These are phyloP conservation scores for Emydura subglobosa DNA, from an alignment of 2,113 vertebrate species.

Conservation along the genomic window DNA sequence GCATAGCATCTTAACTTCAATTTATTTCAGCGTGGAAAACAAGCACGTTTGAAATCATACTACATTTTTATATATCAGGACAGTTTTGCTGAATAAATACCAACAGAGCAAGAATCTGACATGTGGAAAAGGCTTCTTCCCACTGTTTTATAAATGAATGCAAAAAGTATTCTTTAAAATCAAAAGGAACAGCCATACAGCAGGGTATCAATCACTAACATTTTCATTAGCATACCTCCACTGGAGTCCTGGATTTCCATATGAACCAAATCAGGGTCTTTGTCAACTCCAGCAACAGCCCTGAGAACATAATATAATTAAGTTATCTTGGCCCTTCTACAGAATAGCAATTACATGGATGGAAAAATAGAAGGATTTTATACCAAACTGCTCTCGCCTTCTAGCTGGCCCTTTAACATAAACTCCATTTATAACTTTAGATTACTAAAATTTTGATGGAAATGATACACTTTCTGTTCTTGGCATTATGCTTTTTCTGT, in stretches of 20 bases:
- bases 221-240: slow-evolving; percentile 85
- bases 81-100: slow-evolving; percentile 29
- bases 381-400: not conserved
- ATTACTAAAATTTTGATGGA: not conserved
- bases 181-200: not conserved
- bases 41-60: slow-evolving; percentile 30
- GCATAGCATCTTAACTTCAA: slow-evolving; percentile 18
- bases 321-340: slow-evolving; percentile 34
- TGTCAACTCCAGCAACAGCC: slow-evolving; percentile 90
- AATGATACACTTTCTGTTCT: not conserved
- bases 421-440: not conserved
- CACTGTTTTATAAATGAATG: not conserved
- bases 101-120: slow-evolving; percentile 14
- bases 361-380: slow-evolving; percentile 19
- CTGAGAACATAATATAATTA: slow-evolving; percentile 78
- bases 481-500: not conserved
- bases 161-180: not conserved
- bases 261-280: slow-evolving; percentile 92
- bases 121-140: not conserved
- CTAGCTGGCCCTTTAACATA: slow-evolving; percentile 21
- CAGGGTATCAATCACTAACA: not conserved
- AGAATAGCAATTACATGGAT: slow-evolving; percentile 22
- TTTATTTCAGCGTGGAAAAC: slow-evolving; percentile 19
- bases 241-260: slow-evolving; percentile 93
- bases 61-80: not conserved